phyloP scores from a whole-genome alignment of 2,113 vertebrate species.

The Bettongia penicillata region DNA sequence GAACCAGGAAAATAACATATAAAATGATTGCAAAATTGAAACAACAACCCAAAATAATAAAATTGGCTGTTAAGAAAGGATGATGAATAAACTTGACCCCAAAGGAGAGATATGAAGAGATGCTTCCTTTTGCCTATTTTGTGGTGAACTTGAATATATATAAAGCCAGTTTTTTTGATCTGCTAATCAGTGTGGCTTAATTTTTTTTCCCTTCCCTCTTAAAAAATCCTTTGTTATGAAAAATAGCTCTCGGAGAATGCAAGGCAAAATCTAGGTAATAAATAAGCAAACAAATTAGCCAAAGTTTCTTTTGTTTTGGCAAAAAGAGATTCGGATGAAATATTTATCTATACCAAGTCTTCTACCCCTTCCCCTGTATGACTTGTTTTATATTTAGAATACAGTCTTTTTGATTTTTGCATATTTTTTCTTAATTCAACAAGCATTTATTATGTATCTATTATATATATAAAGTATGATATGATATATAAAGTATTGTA shows the following conservation, averaged over 20 bases:
- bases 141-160: not conserved
- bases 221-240: not conserved
- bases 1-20: not conserved
- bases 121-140: not conserved
- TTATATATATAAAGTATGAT: too few species aligned
- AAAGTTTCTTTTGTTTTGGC: not conserved
- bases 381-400: not conserved
- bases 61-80: not conserved
- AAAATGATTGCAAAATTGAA: not conserved
- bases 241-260: not conserved
- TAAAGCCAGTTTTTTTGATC: not conserved
- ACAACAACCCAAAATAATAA: not conserved
- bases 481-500: not conserved
- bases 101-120: not conserved
- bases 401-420: not conserved
- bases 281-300: not conserved
- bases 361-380: not conserved
- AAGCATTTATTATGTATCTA: not conserved
- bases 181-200: not conserved
- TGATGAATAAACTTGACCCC: not conserved
- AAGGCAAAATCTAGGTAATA: not conserved
- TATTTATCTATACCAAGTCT: not conserved
- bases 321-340: not conserved
- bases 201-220: not conserved
- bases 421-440: not conserved